Base-by-base conservation (phyloP, 1,140 invertebrate genomes). In the Diuraphis noxia region DNA sequence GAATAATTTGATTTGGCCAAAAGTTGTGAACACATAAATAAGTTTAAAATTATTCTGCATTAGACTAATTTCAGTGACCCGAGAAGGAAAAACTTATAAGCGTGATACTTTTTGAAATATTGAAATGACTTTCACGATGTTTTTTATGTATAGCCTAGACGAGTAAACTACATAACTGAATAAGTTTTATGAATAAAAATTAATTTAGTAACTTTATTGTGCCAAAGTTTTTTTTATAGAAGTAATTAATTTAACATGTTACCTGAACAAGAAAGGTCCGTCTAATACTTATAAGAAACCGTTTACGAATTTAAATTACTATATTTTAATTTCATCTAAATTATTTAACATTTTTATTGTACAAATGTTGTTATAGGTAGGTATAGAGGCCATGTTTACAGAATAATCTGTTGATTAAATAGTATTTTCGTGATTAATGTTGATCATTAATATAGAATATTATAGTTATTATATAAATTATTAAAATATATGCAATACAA, bases 161-260 rank as follows among this genome's bases (percentile, higher is more conserved):
- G n/a, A n/a, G 30, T n/a, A 72, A 13, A 72, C 13, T n/a, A n/a
- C n/a, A 30, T n/a, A 72, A 72, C 56, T n/a, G n/a, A 72, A 72
- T 72, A 72, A 72, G 56, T 72, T 72, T 72, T 13, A 72, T 72
- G n/a, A 72, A 72, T 72, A 72, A 30, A 72, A 72, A 72, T 72
- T 72, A 72, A 72, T 72, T 72, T 72, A 72, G 56, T 72, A 19
- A 17, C 34, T n/a, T n/a, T n/a, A n/a, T 72, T 72, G 56, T 72
- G 34, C n/a, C 13, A n/a, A n/a, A 72, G 30, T 72, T 72, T n/a
- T n/a, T n/a, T n/a, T n/a, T n/a, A n/a, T 72, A 13, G 13, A 17
- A 72, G 56, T n/a, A 72, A 72, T 72, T 72, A n/a, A n/a, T n/a
- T 72, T 72, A 72, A 72, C 56, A n/a, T 72, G 56, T n/a, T 72